Conservation (phyloP, 1,140 invertebrate genomes). For the Trypoxylus dichotomus region DNA sequence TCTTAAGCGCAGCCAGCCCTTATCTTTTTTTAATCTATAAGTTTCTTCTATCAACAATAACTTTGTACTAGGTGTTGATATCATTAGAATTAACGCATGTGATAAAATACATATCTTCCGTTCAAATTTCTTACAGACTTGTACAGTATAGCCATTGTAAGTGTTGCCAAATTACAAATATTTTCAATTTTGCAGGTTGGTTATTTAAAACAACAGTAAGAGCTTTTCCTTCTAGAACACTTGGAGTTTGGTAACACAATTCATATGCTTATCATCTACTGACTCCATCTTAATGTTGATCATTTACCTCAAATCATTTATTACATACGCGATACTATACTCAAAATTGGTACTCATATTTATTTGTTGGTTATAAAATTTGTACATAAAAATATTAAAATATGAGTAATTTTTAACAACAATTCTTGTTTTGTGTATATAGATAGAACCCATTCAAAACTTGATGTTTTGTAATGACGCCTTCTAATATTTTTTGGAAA, state of each 20-base stretch:
- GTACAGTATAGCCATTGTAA: background rate
- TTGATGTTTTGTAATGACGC: background rate
- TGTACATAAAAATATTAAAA: no score
- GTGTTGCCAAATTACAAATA: background rate
- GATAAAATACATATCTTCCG: background rate
- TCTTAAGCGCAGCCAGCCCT: background rate
- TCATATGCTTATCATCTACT: background rate
- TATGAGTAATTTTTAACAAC: no score
- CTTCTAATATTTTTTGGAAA: background rate
- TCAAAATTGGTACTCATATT: background rate
- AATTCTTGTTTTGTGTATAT: no score
- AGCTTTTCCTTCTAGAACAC: background rate
- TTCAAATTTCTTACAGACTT: background rate
- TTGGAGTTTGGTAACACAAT: background rate
- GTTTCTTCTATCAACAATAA: background rate
- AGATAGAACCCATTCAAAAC: background rate
- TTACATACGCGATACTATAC: background rate
- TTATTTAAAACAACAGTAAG: no score
- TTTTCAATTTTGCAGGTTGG: background rate
- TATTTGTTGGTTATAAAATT: background rate
- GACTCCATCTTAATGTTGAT: background rate
- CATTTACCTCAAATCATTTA: background rate
- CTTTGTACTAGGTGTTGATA: background rate
- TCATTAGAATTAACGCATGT: background rate
- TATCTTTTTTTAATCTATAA: slow-evolving; percentile 6